Evolutionary conservation across 2,888 invertebrate species (phyloP).

Genomic region (Orthosia gothica): DNA sequence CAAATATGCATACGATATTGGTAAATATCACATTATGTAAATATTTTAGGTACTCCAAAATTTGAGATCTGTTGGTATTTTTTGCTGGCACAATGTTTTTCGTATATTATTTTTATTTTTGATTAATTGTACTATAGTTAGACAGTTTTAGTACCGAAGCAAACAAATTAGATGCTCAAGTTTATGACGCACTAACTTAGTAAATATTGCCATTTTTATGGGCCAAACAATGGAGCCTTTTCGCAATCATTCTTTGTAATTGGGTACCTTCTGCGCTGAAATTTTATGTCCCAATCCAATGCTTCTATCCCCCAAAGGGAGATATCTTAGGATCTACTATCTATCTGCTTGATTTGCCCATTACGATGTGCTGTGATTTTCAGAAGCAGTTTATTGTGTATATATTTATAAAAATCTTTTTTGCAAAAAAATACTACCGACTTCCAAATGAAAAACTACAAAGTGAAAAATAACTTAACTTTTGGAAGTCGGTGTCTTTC

Average conservation of each 20-base stretch:
- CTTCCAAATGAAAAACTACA: too few relatives aligned
- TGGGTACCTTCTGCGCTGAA: constrained; percentile 2
- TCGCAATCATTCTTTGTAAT: constrained; percentile 21
- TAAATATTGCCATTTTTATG: constrained; percentile 29
- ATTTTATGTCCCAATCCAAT: neutral
- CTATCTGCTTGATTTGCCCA: neutral
- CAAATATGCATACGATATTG: constrained; percentile 50
- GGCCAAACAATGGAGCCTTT: constrained; percentile 14
- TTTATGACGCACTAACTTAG: constrained; percentile 29
- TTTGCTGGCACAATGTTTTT: constrained; percentile 8
- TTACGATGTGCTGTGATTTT: neutral
- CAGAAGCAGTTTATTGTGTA: neutral
- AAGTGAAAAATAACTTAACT: too few relatives aligned
- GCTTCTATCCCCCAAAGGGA: neutral
- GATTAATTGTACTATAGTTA: neutral
- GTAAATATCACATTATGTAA: constrained; percentile 51
- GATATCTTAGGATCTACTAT: neutral
- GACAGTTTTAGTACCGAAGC: constrained; percentile 10
- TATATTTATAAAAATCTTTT: too few relatives aligned
- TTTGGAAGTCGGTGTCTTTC: too few relatives aligned
- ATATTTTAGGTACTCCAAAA: constrained; percentile 28
- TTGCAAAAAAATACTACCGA: too few relatives aligned
- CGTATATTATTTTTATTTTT: neutral
- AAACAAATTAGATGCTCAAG: constrained; percentile 26
- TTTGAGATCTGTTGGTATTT: constrained; percentile 26